Percentiles rank a stretch among this genome's conserved stretches.
These are phyloP conservation scores for Rapana venosa DNA, from an alignment of 2,888 invertebrate genomes.

Conservation along the genomic window DNA sequence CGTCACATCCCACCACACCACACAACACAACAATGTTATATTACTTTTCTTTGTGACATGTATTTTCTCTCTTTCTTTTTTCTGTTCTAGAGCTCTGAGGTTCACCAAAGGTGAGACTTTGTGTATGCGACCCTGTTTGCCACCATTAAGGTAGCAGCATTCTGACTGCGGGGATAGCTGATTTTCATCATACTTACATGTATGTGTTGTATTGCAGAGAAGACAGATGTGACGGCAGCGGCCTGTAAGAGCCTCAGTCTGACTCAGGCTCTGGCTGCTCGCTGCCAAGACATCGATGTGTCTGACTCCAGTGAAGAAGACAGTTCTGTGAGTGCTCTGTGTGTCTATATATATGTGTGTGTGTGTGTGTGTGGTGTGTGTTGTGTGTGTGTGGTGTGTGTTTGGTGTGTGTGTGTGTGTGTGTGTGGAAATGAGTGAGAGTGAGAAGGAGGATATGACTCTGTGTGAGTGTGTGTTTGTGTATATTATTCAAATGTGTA, in stretches of 20 bases:
- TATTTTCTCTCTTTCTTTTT: no score
- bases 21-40: no score
- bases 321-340: slow-evolving; percentile 13
- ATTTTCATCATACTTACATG: no score
- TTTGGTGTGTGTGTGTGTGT: neutral
- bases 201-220: slow-evolving; percentile 1
- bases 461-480: neutral
- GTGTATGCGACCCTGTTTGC: no score
- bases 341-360: slow-evolving; percentile 31
- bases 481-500: neutral
- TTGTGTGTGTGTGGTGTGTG: neutral
- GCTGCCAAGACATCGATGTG: slow-evolving; percentile 63
- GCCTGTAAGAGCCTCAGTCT: slow-evolving; percentile 68
- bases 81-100: no score
- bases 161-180: no score
- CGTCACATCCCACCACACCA: no score
- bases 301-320: slow-evolving; percentile 68
- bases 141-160: no score
- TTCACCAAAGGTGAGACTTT: no score
- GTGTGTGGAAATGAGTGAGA: neutral
- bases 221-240: slow-evolving; percentile 61
- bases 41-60: no score
- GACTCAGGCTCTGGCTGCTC: slow-evolving; percentile 68
- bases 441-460: no score
- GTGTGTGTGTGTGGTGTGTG: neutral